phyloP scores from a whole-genome alignment of 2,797 vertebrate species.

The Cephalopachus bancanus region DNA sequence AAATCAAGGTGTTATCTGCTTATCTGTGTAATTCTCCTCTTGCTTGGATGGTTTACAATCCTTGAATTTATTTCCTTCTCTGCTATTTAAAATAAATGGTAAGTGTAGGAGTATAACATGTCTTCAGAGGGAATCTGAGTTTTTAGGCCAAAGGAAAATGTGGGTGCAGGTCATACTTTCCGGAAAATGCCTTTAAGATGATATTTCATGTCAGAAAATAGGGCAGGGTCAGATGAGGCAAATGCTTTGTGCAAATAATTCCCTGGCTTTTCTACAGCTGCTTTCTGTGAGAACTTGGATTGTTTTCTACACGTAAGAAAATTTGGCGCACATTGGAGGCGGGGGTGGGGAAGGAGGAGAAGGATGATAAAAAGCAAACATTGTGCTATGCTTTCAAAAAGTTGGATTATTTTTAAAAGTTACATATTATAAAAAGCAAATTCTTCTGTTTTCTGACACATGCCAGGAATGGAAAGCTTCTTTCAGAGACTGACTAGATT shows the following conservation, averaged over 20 bases:
- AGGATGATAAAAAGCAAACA: background rate
- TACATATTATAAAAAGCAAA: background rate
- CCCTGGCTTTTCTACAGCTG: background rate
- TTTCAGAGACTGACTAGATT: background rate
- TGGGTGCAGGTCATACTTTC: background rate
- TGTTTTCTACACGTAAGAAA: background rate
- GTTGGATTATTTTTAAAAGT: background rate
- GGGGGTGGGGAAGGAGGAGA: background rate
- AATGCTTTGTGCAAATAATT: background rate
- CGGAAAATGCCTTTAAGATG: background rate
- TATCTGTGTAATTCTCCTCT: background rate
- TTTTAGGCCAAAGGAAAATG: background rate
- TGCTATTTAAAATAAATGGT: background rate
- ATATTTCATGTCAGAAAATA: background rate
- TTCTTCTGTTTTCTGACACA: background rate
- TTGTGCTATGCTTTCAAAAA: background rate
- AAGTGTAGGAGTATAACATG: background rate
- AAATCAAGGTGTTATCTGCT: fast-evolving
- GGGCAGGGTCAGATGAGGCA: background rate
- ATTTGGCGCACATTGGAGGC: background rate
- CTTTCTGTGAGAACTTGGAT: background rate
- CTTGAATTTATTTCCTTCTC: constrained; percentile 26
- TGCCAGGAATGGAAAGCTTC: background rate
- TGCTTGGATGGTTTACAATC: background rate
- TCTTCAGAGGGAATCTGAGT: background rate